A percentile compares a stretch with the other conserved stretches of the same genome.
phyloP scores from a whole-genome alignment of 2,797 vertebrate species.

The Botia almorhae region DNA sequence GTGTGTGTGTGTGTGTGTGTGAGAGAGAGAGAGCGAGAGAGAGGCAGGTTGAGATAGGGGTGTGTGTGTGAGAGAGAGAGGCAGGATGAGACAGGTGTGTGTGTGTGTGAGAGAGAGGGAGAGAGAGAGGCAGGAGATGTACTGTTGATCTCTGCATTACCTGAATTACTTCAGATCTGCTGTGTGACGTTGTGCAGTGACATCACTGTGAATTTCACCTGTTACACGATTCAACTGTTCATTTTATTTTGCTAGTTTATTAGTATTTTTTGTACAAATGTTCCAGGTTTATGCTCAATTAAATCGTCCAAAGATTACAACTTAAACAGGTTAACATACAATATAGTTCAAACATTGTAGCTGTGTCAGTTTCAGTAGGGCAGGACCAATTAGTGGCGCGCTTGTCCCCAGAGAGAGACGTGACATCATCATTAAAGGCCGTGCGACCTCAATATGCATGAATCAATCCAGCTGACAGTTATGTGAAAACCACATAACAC shows the following conservation, averaged over 20 bases:
- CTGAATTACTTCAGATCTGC: slow-evolving; percentile 67
- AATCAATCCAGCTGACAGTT: slow-evolving; percentile 40
- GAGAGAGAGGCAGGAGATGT: slow-evolving; percentile 50
- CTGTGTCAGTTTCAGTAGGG: slow-evolving; percentile 38
- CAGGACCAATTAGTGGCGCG: slow-evolving; percentile 56
- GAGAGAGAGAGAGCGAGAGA: too few relatives aligned
- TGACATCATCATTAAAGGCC: slow-evolving; percentile 48
- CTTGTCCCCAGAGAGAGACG: slow-evolving; percentile 55
- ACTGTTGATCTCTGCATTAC: slow-evolving; percentile 68
- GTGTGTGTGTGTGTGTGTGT: too few relatives aligned
- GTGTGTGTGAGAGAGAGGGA: slow-evolving; percentile 26
- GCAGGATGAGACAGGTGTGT: not conserved
- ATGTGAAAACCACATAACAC: not conserved
- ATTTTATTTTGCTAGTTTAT: slow-evolving; percentile 35
- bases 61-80: too few relatives aligned
- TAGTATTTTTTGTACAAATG: not conserved
- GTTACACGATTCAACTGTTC: slow-evolving; percentile 27
- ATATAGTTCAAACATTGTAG: not conserved
- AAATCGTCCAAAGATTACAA: too few relatives aligned
- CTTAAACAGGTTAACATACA: too few relatives aligned
- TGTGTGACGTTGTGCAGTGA: slow-evolving; percentile 59
- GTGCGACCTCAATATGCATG: slow-evolving; percentile 32
- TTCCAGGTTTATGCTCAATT: not conserved
- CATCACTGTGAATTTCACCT: slow-evolving; percentile 42
- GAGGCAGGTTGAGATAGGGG: too few relatives aligned